Base-by-base conservation (phyloP, 2,888 invertebrate genomes). In the Yponomeuta cagnagella region DNA sequence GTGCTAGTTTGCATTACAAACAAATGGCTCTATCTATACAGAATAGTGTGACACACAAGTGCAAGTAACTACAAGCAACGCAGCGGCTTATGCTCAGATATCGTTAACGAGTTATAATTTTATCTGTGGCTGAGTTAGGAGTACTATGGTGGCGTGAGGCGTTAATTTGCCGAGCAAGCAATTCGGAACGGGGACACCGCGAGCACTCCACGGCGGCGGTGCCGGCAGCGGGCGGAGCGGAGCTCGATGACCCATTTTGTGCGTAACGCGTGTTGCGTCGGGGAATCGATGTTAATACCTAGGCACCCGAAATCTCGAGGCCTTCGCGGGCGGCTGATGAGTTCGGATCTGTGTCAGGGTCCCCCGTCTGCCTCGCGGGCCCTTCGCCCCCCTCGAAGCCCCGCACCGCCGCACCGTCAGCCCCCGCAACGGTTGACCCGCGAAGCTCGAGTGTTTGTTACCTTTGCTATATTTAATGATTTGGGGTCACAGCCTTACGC, bases 331-430 rank as follows among this genome's bases (percentile, higher is more conserved):
- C 85, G 84, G 82, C 87, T 88, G 89, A 90, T 88, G 88, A 85
- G 85, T 85, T 83, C 79, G 85, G 87, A 90, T 90, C 90, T 90
- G 87, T 91, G 92, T 92, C 92, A 91, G 88, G 91, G 92, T 89
- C 84, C 86, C 85, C 87, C 86, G 86, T 84, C 85, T 86, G 85
- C 86, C 82, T 79, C 77, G 73, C 80, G 79, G 79, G 82, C 87
- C 89, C 85, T 86, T 78, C 88, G 82, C 88, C 87, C 79, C 79
- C 78, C 78, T 74, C 76, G 79, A 77, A 74, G 63, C 73, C 73
- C 72, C 73, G 74, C 74, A 85, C 85, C 84, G 52, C 15, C 52
- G 15, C 52, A 58, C 76, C 82, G 78, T 78, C 81, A 79, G 79
- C 83, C 81, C 83, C 81, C 80, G 81, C 76, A 76, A 80, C 82